Evolutionary conservation across 1,140 invertebrate genomes (phyloP), one percentile per base, ranked within the genome.

Genomic region (Psilanteris sp.): DNA sequence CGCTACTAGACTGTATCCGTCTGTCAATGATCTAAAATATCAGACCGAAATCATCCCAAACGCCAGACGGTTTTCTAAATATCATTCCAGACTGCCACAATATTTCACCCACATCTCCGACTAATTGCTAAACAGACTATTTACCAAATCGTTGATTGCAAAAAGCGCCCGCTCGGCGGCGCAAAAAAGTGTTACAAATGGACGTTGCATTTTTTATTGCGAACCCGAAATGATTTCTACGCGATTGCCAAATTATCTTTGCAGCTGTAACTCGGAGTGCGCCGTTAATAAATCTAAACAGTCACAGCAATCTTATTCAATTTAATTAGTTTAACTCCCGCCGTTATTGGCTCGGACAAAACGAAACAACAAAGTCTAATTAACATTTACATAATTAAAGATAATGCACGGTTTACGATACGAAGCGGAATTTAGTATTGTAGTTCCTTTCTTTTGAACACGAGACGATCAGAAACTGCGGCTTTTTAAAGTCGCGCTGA

Each of bases 41-140:
- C 68, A 55, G 10, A 64, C 22, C 2, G 13, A 4, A 59, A 10
- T 34, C 66, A 27, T 26, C 43, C 50, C 18, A 39, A 55, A 31
- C 24, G 26, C 39, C 67, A 71, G 59, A 73, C 50, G 24, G 11
- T 52, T 74, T 52, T 61, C 71, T 66, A 54, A 74, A 74, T 46
- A 74, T 24, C 36, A 46, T 31, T 39, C 13, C 16, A 16, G 61
- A 22, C 54, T 37, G 54, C 36, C 54, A 61, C 26, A 66, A 74
- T 67, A 67, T 74, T 66, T 74, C 61, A 74, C 61, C 52, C 71
- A 54, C 54, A 67, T 61, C 34, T 22, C 54, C 31, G 71, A 67
- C 71, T 74, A 74, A 74, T 74, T 74, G 61, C 71, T 61, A 36
- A 29, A 39, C 61, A 59, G 52, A 67, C 71, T 74, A 61, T 66